These are phyloP conservation scores for Drosophila demipolita DNA, from an alignment of 2,888 invertebrate genomes.

Conservation along the genomic window DNA sequence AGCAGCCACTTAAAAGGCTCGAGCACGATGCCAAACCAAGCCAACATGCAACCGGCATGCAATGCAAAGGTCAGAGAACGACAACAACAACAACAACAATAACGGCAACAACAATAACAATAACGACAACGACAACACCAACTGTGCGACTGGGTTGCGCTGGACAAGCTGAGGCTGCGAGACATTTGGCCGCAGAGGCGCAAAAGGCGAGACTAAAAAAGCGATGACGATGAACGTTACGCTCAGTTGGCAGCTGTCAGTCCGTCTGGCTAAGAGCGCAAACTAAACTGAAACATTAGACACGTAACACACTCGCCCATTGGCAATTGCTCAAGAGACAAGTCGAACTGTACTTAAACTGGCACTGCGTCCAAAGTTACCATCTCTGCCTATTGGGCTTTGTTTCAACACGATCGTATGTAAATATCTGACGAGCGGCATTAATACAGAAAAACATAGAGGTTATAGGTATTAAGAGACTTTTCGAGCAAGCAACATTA, in stretches of 20 bases:
- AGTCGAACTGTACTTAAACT: constrained; percentile 12
- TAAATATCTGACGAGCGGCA: constrained; percentile 1
- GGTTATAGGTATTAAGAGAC: neutral
- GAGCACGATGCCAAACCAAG: constrained; percentile 55
- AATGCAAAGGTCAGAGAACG: constrained; percentile 60
- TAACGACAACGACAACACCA: constrained; percentile 35
- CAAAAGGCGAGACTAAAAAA: constrained; percentile 34
- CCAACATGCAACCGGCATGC: constrained; percentile 56
- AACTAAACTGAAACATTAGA: constrained; percentile 39
- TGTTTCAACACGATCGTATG: constrained; percentile 20
- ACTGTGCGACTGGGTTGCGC: constrained; percentile 36
- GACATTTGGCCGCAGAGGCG: constrained; percentile 28
- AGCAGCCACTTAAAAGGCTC: constrained; percentile 56
- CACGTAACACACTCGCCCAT: constrained; percentile 47
- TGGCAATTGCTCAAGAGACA: constrained; percentile 53
- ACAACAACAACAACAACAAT: constrained; percentile 21
- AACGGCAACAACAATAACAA: neutral
- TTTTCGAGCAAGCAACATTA: neutral
- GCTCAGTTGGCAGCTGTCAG: constrained; percentile 70
- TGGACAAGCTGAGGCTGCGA: constrained; percentile 27
- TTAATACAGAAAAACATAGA: neutral
- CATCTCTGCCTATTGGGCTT: constrained; percentile 1
- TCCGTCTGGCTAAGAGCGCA: constrained; percentile 49
- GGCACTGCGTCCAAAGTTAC: neutral
- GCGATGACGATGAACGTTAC: constrained; percentile 51